phyloP scores from a whole-genome alignment of 1,140 invertebrate genomes.

The Radopholus similis region DNA sequence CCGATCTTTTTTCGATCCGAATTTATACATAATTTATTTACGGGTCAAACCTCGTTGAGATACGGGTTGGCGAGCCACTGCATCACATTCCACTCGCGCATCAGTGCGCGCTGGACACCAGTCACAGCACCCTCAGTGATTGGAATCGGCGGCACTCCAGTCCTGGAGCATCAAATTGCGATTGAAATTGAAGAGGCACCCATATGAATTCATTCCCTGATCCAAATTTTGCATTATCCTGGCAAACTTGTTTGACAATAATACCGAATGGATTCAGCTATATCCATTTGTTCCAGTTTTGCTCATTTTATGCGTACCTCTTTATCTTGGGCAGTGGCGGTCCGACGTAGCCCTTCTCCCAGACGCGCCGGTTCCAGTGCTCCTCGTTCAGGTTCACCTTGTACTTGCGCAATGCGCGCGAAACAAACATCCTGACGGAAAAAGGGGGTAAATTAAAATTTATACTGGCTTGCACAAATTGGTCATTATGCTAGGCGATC shows the following conservation, averaged over 20 bases:
- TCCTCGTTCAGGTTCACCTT: background rate
- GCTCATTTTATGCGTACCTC: conserved; percentile 43
- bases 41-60: conserved; percentile 49
- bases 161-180: conserved; percentile 32
- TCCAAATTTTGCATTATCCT: background rate
- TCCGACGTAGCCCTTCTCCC: conserved; percentile 57
- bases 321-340: conserved; percentile 48
- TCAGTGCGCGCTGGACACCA: conserved; percentile 34
- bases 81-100: conserved; percentile 53
- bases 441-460: no score
- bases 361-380: conserved; percentile 57
- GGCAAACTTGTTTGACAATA: no score
- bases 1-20: background rate
- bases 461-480: no score
- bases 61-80: conserved; percentile 51
- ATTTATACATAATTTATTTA: conserved; percentile 2
- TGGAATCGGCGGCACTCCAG: conserved; percentile 42
- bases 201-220: background rate
- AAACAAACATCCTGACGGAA: no score
- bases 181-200: background rate
- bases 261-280: background rate
- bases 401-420: no score
- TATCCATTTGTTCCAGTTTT: no score
- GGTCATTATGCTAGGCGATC: no score
- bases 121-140: conserved; percentile 33